Evolutionary conservation across 2,888 invertebrate species (phyloP).

Genomic region (Clepsis dumicolana): DNA sequence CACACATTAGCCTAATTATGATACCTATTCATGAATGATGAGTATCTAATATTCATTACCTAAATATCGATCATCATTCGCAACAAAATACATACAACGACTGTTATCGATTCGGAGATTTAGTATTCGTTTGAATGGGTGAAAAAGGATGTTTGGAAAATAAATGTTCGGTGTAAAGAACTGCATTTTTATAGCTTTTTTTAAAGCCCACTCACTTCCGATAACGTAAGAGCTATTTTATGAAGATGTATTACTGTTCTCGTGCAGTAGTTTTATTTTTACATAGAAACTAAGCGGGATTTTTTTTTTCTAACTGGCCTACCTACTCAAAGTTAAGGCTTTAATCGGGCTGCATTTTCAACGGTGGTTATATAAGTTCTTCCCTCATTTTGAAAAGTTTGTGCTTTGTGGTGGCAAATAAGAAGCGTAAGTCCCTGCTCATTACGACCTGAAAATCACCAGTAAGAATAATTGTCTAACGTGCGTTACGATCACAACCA

Average conservation of each 20-base stretch:
- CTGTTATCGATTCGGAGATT: not conserved
- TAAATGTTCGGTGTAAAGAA: not conserved
- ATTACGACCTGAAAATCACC: too few species aligned
- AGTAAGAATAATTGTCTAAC: too few species aligned
- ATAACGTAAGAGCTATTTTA: not conserved
- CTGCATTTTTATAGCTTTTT: not conserved
- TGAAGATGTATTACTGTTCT: not conserved
- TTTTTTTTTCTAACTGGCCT: too few species aligned
- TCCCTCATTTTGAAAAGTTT: too few species aligned
- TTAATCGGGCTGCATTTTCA: too few species aligned
- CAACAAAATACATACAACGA: not conserved
- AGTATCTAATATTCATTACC: not conserved
- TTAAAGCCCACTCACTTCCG: not conserved
- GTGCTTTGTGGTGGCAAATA: too few species aligned
- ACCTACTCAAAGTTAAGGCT: too few species aligned
- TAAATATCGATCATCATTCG: constrained; percentile 3
- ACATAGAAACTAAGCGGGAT: too few species aligned
- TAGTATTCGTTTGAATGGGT: not conserved
- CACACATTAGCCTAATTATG: constrained; percentile 39
- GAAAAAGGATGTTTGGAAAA: constrained; percentile 3
- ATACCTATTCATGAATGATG: constrained; percentile 37
- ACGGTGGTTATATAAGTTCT: too few species aligned
- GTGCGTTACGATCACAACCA: too few species aligned
- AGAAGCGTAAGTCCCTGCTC: too few species aligned
- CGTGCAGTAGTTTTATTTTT: not conserved